Evolutionary conservation across 2,888 invertebrate genomes (phyloP).

Genomic region (Ectobius pallidus): DNA sequence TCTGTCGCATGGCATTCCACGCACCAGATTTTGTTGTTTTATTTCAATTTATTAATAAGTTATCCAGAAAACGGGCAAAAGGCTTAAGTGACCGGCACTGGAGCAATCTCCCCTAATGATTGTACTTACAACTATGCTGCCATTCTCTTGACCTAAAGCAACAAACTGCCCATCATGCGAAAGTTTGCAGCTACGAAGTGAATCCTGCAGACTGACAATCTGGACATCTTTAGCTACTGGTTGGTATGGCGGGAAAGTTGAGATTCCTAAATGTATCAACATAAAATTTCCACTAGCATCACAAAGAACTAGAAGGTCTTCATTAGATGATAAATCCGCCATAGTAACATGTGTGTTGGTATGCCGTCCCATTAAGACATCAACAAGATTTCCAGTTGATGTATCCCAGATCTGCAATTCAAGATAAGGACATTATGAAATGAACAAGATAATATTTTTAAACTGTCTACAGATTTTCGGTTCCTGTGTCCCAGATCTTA

Average conservation of each 20-base stretch:
- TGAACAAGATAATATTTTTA: neutral
- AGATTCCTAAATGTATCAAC: conserved; percentile 47
- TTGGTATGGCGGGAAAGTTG: conserved; percentile 37
- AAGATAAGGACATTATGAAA: neutral
- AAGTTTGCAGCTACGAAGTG: conserved; percentile 47
- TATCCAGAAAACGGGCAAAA: too few relatives aligned
- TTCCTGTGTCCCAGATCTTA: neutral
- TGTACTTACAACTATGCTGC: conserved; percentile 64
- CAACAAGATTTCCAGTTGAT: neutral
- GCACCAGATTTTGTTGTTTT: too few relatives aligned
- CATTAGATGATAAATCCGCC: conserved; percentile 44
- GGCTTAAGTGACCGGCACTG: too few relatives aligned
- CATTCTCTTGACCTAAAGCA: conserved; percentile 67
- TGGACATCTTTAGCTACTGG: conserved; percentile 41
- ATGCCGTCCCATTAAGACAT: conserved; percentile 6
- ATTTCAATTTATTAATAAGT: neutral
- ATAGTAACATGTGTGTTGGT: conserved; percentile 41
- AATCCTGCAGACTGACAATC: conserved; percentile 45
- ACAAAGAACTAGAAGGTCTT: conserved; percentile 45
- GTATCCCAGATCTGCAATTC: conserved; percentile 21
- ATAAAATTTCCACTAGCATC: conserved; percentile 42
- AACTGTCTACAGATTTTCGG: too few relatives aligned
- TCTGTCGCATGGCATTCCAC: too few relatives aligned
- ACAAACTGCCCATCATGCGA: conserved; percentile 64
- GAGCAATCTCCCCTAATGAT: too few relatives aligned